Percentiles rank a stretch among this genome's conserved stretches.
These are phyloP conservation scores for Agrotis segetum DNA, from an alignment of 2,888 invertebrate species.

Conservation along the genomic window DNA sequence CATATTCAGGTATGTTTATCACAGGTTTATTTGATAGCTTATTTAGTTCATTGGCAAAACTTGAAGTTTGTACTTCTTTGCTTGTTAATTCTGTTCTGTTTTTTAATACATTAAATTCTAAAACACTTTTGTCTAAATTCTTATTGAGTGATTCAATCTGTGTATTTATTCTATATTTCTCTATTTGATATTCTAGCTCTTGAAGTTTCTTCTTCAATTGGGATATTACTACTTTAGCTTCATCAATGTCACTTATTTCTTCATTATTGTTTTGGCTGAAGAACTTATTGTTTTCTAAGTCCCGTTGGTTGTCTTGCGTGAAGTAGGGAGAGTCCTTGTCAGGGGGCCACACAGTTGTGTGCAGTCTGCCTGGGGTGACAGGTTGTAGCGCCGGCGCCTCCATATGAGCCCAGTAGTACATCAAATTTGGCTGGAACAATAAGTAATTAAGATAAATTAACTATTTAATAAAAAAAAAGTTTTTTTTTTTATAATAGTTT, in stretches of 20 bases:
- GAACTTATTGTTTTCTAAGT: slow-evolving; percentile 75
- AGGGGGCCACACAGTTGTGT: slow-evolving; percentile 94
- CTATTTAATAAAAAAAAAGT: not conserved
- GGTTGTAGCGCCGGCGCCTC: slow-evolving; percentile 93
- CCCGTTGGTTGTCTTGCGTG: slow-evolving; percentile 74
- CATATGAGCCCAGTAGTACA: slow-evolving; percentile 97
- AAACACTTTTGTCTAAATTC: slow-evolving; percentile 77
- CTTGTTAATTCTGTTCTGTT: slow-evolving; percentile 75
- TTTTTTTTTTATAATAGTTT: not conserved
- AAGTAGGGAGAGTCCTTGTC: slow-evolving; percentile 76
- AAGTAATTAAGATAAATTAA: not conserved
- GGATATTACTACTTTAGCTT: slow-evolving; percentile 83
- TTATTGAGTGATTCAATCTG: slow-evolving; percentile 82
- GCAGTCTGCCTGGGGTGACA: slow-evolving; percentile 94
- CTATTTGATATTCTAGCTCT: slow-evolving; percentile 83
- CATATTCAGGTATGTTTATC: slow-evolving; percentile 86
- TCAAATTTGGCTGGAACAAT: slow-evolving; percentile 94
- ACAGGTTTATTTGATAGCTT: slow-evolving; percentile 82
- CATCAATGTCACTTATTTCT: slow-evolving; percentile 82
- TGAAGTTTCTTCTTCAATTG: slow-evolving; percentile 82
- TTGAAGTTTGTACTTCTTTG: slow-evolving; percentile 81
- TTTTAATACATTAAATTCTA: slow-evolving; percentile 72
- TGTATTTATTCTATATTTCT: slow-evolving; percentile 81
- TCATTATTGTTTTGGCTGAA: slow-evolving; percentile 82
- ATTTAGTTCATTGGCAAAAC: slow-evolving; percentile 74